Percentiles rank a stretch among this genome's conserved stretches.
phyloP scores from a whole-genome alignment of 2,888 invertebrate genomes.

The Rugalucina vietnamica region DNA sequence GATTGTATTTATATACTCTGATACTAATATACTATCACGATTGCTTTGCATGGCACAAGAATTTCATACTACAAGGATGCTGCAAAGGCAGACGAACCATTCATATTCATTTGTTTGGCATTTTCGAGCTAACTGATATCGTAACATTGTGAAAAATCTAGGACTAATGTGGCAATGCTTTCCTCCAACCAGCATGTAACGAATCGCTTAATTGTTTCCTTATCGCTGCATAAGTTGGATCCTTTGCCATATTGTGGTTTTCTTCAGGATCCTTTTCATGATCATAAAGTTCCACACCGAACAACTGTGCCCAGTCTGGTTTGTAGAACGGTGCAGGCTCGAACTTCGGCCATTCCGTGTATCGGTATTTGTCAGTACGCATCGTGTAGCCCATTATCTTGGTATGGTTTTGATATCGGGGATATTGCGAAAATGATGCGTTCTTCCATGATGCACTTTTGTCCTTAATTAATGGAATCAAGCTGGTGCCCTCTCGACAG shows the following conservation, averaged over 20 bases:
- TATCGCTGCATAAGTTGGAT: conserved; percentile 79
- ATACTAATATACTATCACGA: no score
- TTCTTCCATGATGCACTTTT: conserved; percentile 43
- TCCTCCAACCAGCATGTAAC: conserved; percentile 56
- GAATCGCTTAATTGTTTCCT: conserved; percentile 34
- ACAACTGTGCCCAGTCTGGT: conserved; percentile 79
- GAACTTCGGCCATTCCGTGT: conserved; percentile 61
- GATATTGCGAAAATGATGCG: conserved; percentile 66
- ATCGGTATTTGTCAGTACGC: conserved; percentile 63
- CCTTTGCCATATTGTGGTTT: conserved; percentile 87
- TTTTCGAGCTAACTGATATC: no score
- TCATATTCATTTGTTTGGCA: no score
- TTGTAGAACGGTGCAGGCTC: conserved; percentile 44
- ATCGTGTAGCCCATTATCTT: conserved; percentile 70
- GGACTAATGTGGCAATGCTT: conserved; percentile 12
- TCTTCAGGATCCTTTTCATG: conserved; percentile 89
- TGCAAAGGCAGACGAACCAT: no score
- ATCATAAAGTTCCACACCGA: conserved; percentile 90
- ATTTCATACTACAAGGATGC: no score
- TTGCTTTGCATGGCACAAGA: no score
- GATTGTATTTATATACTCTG: no score
- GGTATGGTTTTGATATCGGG: conserved; percentile 38
- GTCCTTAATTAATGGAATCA: conserved; percentile 62
- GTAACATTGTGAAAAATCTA: no score
- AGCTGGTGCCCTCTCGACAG: conserved; percentile 69